Base-by-base conservation (phyloP, 35 echinoderm and acorn worm genomes). In the Holothuria glaberrima region DNA sequence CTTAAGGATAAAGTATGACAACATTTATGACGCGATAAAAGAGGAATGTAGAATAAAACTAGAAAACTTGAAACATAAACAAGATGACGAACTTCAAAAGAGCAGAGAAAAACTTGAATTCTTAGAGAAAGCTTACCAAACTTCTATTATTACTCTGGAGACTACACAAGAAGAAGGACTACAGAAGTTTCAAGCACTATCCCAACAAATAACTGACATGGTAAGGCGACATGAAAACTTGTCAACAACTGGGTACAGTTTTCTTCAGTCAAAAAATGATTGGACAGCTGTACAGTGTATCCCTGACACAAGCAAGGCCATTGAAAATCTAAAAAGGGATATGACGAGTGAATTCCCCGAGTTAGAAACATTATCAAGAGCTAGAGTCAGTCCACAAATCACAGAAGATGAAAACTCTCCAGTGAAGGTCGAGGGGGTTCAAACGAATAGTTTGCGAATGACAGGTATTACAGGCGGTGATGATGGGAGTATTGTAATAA, bases 261-360 rank as follows among this genome's bases (percentile, higher is more conserved):
- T 75, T 31, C 28, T 75, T 30, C 22, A 45, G 30, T 0, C 71
- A n/a, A n/a, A n/a, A n/a, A n/a, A n/a, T n/a, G n/a, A n/a, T n/a
- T n/a, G n/a, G n/a, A n/a, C n/a, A n/a, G n/a, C n/a, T n/a, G n/a
- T n/a, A n/a, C n/a, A n/a, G n/a, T n/a, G n/a, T n/a, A n/a, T n/a
- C n/a, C n/a, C 71, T 31, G 71, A 75, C 31, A 45, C 31, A 22
- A 9, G 29, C 10, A 28, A 6, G 5, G 71, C 71, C 28, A 28
- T 22, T 31, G 71, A 45, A 30, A 10, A 6, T 13, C 71, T 75
- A 10, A 32, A 30, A 6, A 21, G 4, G 30, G 36, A 21, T 26
- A 75, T 75, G 30, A 75, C 12, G 21, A 32, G 30, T 26, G 71
- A 35, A 75, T 75, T 75, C 31, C 71, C 71, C 25, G 71, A 75